These are phyloP conservation scores for Aradus depressus DNA, from an alignment of 2,888 invertebrate genomes.

Conservation along the genomic window DNA sequence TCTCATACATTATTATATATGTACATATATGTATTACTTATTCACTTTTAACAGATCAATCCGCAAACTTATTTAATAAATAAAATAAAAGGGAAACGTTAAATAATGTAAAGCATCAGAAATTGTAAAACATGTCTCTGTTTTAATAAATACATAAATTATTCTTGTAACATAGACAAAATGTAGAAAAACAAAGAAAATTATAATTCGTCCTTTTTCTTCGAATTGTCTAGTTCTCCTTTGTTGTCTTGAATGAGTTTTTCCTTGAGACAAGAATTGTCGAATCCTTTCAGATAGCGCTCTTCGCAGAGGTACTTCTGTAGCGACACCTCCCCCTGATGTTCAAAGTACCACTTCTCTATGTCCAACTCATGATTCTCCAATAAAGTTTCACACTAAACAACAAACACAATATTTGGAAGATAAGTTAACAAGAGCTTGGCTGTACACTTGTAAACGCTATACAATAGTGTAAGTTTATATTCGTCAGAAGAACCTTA, in stretches of 20 bases:
- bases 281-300: slow-evolving; percentile 53
- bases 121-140: no score
- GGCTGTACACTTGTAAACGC: neutral
- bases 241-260: slow-evolving; percentile 21
- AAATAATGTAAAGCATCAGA: no score
- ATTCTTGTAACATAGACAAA: neutral
- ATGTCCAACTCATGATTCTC: slow-evolving; percentile 78
- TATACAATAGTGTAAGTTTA: neutral
- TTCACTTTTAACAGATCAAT: no score
- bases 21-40: no score
- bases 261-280: slow-evolving; percentile 57
- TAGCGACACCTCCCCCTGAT: slow-evolving; percentile 58
- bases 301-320: slow-evolving; percentile 67
- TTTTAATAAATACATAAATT: no score
- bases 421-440: neutral
- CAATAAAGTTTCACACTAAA: slow-evolving; percentile 68
- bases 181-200: neutral
- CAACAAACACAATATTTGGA: slow-evolving; percentile 9
- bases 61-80: no score
- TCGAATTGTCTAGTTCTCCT: neutral
- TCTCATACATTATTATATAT: no score
- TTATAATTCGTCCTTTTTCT: slow-evolving; percentile 5
- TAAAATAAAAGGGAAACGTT: no score
- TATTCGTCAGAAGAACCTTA: no score
- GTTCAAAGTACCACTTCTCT: slow-evolving; percentile 83